Percentiles rank a stretch among this genome's conserved stretches.
phyloP scores from a whole-genome alignment of 2,888 invertebrate species.

The Tanytarsus gracilentus region DNA sequence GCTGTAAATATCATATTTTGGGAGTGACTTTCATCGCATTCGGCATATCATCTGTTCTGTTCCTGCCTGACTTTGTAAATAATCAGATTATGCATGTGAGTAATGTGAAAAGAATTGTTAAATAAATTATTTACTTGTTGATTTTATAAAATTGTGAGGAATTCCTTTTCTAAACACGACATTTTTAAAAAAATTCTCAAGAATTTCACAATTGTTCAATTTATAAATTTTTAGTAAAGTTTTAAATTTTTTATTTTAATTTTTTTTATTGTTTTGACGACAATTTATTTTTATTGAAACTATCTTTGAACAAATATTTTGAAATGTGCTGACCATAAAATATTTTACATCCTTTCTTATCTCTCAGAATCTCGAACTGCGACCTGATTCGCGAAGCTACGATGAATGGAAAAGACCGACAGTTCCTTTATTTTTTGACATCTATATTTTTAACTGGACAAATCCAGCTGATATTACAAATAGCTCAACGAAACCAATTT shows the following conservation, averaged over 20 bases:
- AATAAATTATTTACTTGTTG: no score
- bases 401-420: constrained; percentile 48
- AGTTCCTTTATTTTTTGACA: constrained; percentile 42
- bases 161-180: no score
- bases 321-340: not conserved
- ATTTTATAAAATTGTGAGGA: no score
- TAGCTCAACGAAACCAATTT: constrained; percentile 44
- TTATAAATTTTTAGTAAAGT: no score
- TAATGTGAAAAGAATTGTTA: no score
- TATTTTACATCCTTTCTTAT: not conserved
- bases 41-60: not conserved
- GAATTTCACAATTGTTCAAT: no score
- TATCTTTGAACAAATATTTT: not conserved
- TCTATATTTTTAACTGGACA: constrained; percentile 50
- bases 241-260: no score
- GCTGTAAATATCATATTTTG: not conserved
- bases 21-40: not conserved
- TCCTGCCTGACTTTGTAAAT: not conserved
- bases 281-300: no score
- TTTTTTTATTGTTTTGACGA: no score
- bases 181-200: no score
- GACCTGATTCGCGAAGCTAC: constrained; percentile 42
- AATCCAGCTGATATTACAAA: constrained; percentile 50
- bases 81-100: not conserved
- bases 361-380: constrained; percentile 33